Evolutionary conservation across 1,140 invertebrate genomes (phyloP).

Genomic region (Trissolcus basalis): DNA sequence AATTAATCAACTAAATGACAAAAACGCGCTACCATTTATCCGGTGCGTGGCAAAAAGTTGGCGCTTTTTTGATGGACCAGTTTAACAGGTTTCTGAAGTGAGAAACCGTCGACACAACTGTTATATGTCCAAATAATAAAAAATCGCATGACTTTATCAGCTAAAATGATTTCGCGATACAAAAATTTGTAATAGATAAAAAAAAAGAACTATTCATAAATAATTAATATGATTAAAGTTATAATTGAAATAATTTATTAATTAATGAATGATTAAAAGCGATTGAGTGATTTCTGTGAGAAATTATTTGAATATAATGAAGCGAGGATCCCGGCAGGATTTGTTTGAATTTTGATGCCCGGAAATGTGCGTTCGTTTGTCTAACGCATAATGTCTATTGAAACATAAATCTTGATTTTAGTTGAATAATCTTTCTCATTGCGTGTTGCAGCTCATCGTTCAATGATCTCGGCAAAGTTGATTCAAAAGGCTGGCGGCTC

Average conservation of each 20-base stretch:
- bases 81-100: constrained; percentile 23
- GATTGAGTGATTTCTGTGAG: too few species aligned
- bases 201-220: too few species aligned
- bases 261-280: too few species aligned
- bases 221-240: too few species aligned
- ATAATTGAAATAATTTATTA: too few species aligned
- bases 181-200: too few species aligned
- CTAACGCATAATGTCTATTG: constrained; percentile 51
- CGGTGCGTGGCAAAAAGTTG: constrained; percentile 11
- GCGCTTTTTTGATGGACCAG: constrained; percentile 30
- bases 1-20: constrained; percentile 47
- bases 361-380: neutral
- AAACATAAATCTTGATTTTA: constrained; percentile 51
- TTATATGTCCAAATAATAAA: too few species aligned
- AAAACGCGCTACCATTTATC: constrained; percentile 27
- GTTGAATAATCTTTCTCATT: constrained; percentile 54
- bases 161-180: too few species aligned
- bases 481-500: constrained; percentile 78
- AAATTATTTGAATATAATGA: too few species aligned
- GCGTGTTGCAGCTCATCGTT: constrained; percentile 76
- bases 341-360: neutral
- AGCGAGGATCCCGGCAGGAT: neutral
- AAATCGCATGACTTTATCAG: too few species aligned
- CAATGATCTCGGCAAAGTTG: constrained; percentile 78
- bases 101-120: too few species aligned